Percentiles rank a stretch among this genome's conserved stretches.
Conservation (phyloP, 2,113 vertebrate genomes). For the Ceyx melanurus region DNA sequence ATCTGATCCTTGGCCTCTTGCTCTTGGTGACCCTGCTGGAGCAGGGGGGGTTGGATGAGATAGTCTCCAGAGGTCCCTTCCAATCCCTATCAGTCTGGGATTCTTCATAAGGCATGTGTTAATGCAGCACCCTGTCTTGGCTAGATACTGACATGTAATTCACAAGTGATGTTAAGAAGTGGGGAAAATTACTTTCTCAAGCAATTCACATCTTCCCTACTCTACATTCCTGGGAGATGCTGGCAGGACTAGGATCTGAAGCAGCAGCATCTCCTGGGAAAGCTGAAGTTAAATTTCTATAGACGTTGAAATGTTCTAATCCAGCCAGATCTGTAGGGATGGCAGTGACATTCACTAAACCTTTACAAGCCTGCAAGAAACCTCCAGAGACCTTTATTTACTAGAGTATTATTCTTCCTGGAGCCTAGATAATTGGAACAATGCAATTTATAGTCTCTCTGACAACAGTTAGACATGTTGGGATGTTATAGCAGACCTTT, state of each 20-base stretch:
- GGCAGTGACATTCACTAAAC: not conserved
- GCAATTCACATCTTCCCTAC: not conserved
- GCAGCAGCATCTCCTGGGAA: not conserved
- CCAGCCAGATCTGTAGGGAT: not conserved
- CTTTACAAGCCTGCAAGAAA: not conserved
- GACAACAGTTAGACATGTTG: not conserved
- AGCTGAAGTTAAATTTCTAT: not conserved
- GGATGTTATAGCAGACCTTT: not conserved
- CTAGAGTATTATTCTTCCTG: not conserved
- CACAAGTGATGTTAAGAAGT: not conserved
- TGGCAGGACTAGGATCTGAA: not conserved
- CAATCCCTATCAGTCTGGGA: not conserved
- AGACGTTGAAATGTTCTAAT: not conserved
- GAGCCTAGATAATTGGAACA: slow-evolving; percentile 39
- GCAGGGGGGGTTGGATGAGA: not conserved
- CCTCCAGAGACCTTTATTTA: slow-evolving; percentile 22
- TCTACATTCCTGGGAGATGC: not conserved
- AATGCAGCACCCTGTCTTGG: not conserved
- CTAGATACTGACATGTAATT: not conserved
- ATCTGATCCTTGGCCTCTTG: not conserved
- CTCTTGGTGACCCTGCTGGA: not conserved
- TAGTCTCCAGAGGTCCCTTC: not conserved
- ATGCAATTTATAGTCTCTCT: slow-evolving; percentile 28
- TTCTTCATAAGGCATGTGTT: not conserved
- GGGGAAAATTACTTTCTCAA: not conserved